Evolutionary conservation across 2,888 invertebrate species (phyloP), one percentile per base, ranked within the genome.

Genomic region (Sphaerophoria rueppellii): DNA sequence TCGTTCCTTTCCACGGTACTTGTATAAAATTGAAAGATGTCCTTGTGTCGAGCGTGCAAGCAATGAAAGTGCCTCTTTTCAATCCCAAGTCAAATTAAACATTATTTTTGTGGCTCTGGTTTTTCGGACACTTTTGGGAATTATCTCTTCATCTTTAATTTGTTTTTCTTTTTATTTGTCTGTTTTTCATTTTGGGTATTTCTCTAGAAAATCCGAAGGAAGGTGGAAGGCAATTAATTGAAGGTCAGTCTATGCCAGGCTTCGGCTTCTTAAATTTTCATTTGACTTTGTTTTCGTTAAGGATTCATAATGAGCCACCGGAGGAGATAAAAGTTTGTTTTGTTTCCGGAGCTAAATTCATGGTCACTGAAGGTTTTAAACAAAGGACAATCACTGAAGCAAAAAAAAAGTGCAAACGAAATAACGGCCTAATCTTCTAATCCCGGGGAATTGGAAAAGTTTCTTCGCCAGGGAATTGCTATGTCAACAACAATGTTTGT

Each of bases 31-130:
- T 67, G 35, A 40, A 69, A 75, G 48, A 71, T 75, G 48, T 79
- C 48, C 55, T 73, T 74, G 73, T 67, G 55, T 52, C 24, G 32
- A 61, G 61, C 9, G 73, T 24, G 37, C 6, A 12, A 40, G 50
- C 37, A 63, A 63, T 32, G 61, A 70, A 16, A 70, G 35, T 50
- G 65, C 60, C 43, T 50, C 70, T 70, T 24, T 24, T 55, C 73
- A 75, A 77, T 77, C 61, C 82, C 72, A 73, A 73, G 65, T 75
- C 82, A 83, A 82, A 74, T 82, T 70, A 67, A 79, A 79, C 58
- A 71, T 70, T 79, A 79, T 79, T 75, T 79, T 67, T 83, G 82
- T 71, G 65, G 82, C 67, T 61, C 58, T 57, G 60, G 67, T 57
- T 72, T 43, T 83, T 54, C 60, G 71, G 83, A 69, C 60, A 80